Base-by-base conservation (phyloP, 2,113 vertebrate species). In the Gallinago jamesoni region DNA sequence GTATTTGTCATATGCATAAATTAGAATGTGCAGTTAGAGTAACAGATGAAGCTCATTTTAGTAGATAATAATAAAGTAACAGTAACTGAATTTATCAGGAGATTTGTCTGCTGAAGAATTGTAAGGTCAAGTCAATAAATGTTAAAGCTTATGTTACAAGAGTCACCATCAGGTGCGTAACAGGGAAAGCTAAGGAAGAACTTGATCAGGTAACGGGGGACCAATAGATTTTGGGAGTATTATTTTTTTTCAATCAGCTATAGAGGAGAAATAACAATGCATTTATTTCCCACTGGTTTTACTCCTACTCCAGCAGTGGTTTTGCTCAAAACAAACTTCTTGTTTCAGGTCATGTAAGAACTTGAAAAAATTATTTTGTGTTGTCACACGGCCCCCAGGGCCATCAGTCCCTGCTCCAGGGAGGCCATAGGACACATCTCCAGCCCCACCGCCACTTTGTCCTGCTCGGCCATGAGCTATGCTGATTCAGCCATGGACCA, bases 341-440 rank as follows among this genome's bases (percentile, higher is more conserved):
- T 75, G 30, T 72, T 87, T 84, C 31, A 52, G 31, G 19, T 72
- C 35, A 20, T 5, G 8, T 16, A 41, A 87, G 25, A 72, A 57
- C 7, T 9, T 78, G 45, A 91, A 60, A 35, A 45, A 33, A 1
- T 41, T 81, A 25, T 16, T 69, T 70, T 64, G 48, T 7, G 1
- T 21, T 25, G 25, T 21, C 24, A 6, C 12, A 18, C 0, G 1
- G 30, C 7, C 47, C 30, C 6, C 0, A 1, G 18, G 2, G 20
- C 19, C 3, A 1, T 4, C 56, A 24, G 10, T 28, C 17, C 6
- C 14, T 7, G 19, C 7, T 23, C 7, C 47, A 73, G 11, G 0
- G 0, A 79, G 56, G 19, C 19, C 2, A 0, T 4, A 41, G 53
- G 31, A 59, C 15, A 6, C 1, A 0, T 31, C 9, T 43, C 28